Conservation (phyloP, 64 coral and sea anemone species). For the Astreopora myriophthalma region DNA sequence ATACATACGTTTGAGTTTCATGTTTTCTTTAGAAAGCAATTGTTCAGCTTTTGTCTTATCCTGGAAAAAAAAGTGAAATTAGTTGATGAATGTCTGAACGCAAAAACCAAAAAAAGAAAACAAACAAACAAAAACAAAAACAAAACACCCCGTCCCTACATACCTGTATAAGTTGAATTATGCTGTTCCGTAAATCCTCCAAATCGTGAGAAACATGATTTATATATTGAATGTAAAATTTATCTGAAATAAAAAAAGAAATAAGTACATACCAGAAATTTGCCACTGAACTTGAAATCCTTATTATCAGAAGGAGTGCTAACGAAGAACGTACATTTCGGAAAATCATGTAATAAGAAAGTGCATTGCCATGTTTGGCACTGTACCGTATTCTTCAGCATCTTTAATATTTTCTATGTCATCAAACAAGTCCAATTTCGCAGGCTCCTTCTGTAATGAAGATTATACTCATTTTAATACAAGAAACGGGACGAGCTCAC, state of each 20-base stretch:
- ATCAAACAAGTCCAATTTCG: background rate
- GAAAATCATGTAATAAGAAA: background rate
- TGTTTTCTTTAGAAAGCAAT: slow-evolving; percentile 82
- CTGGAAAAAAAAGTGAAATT: background rate
- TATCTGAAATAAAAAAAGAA: slow-evolving; percentile 50
- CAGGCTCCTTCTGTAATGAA: background rate
- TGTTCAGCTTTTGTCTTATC: slow-evolving; percentile 81
- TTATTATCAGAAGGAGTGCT: too few species aligned
- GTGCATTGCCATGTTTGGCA: background rate
- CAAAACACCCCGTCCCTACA: background rate
- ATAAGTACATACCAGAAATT: background rate
- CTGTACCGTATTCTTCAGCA: slow-evolving; percentile 34
- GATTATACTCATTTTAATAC: too few species aligned
- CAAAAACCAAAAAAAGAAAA: background rate
- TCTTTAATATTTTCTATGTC: slow-evolving; percentile 16
- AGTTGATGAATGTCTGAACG: background rate
- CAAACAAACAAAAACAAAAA: background rate
- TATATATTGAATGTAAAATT: slow-evolving; percentile 67
- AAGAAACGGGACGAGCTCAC: too few species aligned
- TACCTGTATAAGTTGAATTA: slow-evolving; percentile 21
- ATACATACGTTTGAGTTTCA: slow-evolving; percentile 89
- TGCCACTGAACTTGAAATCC: background rate
- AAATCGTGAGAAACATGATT: slow-evolving; percentile 55
- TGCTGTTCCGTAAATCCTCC: slow-evolving; percentile 4
- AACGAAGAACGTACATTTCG: background rate